Evolutionary conservation across 2,113 vertebrate species (phyloP).

Genomic region (Climacteris rufus): DNA sequence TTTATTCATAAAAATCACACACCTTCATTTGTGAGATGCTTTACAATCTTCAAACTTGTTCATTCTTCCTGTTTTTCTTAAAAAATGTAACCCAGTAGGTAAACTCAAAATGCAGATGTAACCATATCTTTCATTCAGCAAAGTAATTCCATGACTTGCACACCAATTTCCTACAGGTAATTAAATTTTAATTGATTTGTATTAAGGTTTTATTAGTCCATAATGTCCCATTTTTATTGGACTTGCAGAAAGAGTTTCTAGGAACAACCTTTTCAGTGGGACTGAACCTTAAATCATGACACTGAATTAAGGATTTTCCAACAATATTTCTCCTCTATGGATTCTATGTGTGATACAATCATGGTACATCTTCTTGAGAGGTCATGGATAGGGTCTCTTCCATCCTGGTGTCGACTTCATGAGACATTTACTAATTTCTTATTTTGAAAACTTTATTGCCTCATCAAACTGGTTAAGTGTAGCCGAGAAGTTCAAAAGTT

Average conservation of each 20-base stretch:
- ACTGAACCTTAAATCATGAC: not conserved
- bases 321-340: not conserved
- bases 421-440: not conserved
- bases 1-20: not conserved
- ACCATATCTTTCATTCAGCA: not conserved
- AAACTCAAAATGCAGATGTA: not conserved
- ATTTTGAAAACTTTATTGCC: not conserved
- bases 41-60: not conserved
- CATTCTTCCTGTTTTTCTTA: not conserved
- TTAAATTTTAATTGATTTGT: not conserved
- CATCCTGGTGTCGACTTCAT: not conserved
- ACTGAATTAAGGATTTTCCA: not conserved
- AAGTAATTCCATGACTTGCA: not conserved
- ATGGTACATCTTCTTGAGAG: not conserved
- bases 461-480: not conserved
- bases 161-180: not conserved
- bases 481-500: not conserved
- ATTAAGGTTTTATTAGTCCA: not conserved
- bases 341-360: accelerated
- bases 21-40: not conserved
- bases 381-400: not conserved
- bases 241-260: not conserved
- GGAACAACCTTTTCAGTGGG: not conserved
- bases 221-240: not conserved
- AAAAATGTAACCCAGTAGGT: not conserved